Evolutionary conservation across 2,113 vertebrate species (phyloP).

Genomic region (Carollia perspicillata): DNA sequence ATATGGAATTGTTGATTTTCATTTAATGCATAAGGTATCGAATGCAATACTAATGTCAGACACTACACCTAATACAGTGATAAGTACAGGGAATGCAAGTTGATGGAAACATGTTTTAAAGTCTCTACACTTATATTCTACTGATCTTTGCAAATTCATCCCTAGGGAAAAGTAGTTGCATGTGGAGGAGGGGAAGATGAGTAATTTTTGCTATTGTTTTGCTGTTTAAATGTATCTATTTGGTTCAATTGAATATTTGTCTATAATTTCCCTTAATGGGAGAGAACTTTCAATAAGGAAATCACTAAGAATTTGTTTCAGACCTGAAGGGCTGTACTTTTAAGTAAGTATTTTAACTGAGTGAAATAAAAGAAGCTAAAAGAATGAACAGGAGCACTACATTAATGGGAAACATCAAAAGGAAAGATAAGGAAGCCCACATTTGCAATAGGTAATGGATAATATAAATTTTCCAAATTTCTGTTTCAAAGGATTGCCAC

Average conservation of each 20-base stretch:
- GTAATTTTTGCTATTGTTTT: not conserved
- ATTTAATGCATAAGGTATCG: not conserved
- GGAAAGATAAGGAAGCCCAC: not conserved
- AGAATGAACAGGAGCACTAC: not conserved
- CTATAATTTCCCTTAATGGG: not conserved
- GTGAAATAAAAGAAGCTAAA: not conserved
- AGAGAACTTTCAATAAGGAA: not conserved
- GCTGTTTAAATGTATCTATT: not conserved
- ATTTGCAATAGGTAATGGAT: not conserved
- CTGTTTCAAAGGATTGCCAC: not conserved
- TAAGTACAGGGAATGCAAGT: not conserved
- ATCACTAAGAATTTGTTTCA: not conserved
- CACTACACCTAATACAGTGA: not conserved
- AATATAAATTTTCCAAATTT: not conserved
- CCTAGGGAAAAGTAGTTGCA: not conserved
- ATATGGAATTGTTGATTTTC: not conserved
- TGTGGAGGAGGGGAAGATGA: not conserved
- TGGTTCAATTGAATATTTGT: not conserved
- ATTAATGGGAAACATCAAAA: conserved; percentile 3
- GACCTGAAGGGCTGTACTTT: not conserved
- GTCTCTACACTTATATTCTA: not conserved
- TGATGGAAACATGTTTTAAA: not conserved
- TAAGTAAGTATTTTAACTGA: not conserved
- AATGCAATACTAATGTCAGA: not conserved
- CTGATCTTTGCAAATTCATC: not conserved